A percentile compares a stretch with the other conserved stretches of the same genome.
Conservation (phyloP, 2,888 invertebrate species). For the Zygogramma bicolorata region DNA sequence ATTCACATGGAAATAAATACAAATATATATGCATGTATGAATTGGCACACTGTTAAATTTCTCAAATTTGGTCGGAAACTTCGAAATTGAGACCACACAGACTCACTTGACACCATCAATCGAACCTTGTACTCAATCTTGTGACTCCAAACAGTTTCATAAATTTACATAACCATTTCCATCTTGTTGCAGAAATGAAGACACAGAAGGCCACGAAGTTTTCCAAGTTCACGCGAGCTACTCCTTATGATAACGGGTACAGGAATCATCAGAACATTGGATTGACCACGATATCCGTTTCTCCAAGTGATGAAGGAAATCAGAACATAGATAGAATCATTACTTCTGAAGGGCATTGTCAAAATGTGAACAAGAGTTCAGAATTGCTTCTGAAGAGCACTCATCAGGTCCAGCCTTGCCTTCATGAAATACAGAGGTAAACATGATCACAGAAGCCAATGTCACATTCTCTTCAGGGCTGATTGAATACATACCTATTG, state of each 20-base stretch:
- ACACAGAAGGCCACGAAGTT: conserved; percentile 59
- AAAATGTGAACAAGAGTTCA: conserved; percentile 55
- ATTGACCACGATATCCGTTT: conserved; percentile 52
- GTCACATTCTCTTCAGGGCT: too few relatives aligned
- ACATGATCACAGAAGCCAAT: too few relatives aligned
- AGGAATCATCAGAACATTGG: conserved; percentile 61
- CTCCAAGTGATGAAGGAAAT: conserved; percentile 54
- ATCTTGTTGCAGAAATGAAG: conserved; percentile 48
- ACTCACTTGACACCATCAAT: too few relatives aligned
- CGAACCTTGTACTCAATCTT: too few relatives aligned
- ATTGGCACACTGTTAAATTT: too few relatives aligned
- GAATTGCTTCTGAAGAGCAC: conserved; percentile 60
- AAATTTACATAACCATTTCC: not conserved
- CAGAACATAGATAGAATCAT: conserved; percentile 51
- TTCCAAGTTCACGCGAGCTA: conserved; percentile 64
- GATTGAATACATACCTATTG: too few relatives aligned
- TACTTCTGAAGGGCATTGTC: conserved; percentile 48
- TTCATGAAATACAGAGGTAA: conserved; percentile 52
- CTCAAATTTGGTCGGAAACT: too few relatives aligned
- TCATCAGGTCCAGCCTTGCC: conserved; percentile 48
- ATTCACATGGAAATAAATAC: too few relatives aligned
- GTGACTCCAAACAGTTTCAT: too few relatives aligned
- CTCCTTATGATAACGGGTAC: conserved; percentile 61
- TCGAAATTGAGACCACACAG: too few relatives aligned
- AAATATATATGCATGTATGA: too few relatives aligned